Base-by-base conservation (phyloP, 2,888 invertebrate genomes). In the Apamea epomidion region DNA sequence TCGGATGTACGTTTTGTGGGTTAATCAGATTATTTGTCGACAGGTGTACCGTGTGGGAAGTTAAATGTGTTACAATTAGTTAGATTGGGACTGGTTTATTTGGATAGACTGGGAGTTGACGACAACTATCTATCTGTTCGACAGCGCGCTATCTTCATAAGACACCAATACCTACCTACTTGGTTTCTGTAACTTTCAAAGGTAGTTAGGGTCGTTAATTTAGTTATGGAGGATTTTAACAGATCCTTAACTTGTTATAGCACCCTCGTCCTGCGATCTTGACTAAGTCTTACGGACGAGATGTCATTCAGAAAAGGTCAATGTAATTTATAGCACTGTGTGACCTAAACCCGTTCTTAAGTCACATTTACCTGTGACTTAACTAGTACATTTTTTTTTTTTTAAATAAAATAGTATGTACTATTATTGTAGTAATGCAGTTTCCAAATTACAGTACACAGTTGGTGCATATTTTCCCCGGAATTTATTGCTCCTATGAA, bases 1-100 rank as follows among this genome's bases (percentile, higher is more conserved):
- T 78, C 62, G 82, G 62, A 32, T 79, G 74, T 58, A 75, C 71
- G 45, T 58, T 67, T 29, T 73, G 84, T 73, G 21, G 67, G 65
- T 37, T 80, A 84, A 84, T 80, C 75, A 37, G 45, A 75, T 80
- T 84, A 70, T 83, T 79, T 73, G 84, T 84, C 76, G 76, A 45
- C 83, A 73, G 64, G 80, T 84, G 80, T 83, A 72, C 72, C 37
- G n/a, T 62, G 82, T 25, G 42, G 62, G 68, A 54, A 54, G 71
- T 29, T 75, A 83, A 79, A 21, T 75, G 73, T 80, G 72, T 80
- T 83, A 84, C 83, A 83, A 74, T 83, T 74, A 73, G 64, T 73
- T 54, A 62, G 60, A 67, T 67, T 73, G 71, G 62, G 73, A 6
- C 65, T 62, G 58, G 70, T 58, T 72, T 58, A 45, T 83, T 78